A percentile compares a stretch with the other conserved stretches of the same genome.
Evolutionary conservation across 2,113 vertebrate genomes (phyloP).

Genomic region (Heliornis fulica): DNA sequence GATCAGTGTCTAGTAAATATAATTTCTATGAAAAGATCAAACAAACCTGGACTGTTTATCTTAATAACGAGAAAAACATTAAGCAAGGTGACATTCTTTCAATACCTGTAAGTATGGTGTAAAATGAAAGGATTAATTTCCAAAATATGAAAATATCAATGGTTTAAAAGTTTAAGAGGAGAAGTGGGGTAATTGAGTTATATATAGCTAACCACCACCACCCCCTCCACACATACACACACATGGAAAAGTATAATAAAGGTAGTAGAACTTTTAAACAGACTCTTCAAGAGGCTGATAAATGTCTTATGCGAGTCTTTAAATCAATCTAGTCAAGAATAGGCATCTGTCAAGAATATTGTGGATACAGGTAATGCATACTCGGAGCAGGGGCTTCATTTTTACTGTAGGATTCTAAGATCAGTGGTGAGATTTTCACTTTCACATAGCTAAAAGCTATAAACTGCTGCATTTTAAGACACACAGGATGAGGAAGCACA

Average conservation of each 20-base stretch:
- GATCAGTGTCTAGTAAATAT: not conserved
- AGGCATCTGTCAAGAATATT: not conserved
- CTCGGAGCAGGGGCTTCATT: not conserved
- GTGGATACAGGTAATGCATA: not conserved
- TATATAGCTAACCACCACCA: not conserved
- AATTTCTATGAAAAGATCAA: not conserved
- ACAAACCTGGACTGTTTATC: not conserved
- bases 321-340: not conserved
- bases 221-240: rapidly evolving
- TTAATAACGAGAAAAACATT: not conserved
- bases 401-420: not conserved
- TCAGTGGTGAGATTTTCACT: not conserved
- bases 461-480: not conserved
- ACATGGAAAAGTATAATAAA: not conserved
- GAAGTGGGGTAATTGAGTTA: not conserved
- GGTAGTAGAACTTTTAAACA: not conserved
- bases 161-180: not conserved
- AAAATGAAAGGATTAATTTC: not conserved
- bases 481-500: not conserved
- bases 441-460: not conserved
- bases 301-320: not conserved
- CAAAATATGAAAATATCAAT: not conserved
- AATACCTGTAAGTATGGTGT: not conserved
- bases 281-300: not conserved
- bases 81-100: not conserved